A percentile compares a stretch with the other conserved stretches of the same genome.
Evolutionary conservation across 2,888 invertebrate genomes (phyloP).

Genomic region (Amblyjoppa fuscipennis): DNA sequence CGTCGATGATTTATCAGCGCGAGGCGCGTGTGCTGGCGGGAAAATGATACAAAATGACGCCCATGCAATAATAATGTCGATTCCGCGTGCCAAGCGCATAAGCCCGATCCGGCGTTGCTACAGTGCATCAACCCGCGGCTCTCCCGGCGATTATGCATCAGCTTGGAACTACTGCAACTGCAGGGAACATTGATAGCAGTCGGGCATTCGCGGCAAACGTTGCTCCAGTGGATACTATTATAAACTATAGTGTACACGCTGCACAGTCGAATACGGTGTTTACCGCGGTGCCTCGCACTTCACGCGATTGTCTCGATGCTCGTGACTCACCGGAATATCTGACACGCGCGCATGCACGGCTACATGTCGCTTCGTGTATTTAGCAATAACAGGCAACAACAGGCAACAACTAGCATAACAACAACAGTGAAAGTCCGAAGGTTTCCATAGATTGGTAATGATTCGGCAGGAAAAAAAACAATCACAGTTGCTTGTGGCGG

Average conservation of each 20-base stretch:
- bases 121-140: slow-evolving; percentile 40
- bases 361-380: neutral
- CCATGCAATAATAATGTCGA: slow-evolving; percentile 70
- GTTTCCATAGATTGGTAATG: neutral
- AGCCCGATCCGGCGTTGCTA: slow-evolving; percentile 27
- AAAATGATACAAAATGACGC: slow-evolving; percentile 83
- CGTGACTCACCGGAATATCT: slow-evolving; percentile 30
- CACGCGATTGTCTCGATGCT: slow-evolving; percentile 7
- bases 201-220: slow-evolving; percentile 38
- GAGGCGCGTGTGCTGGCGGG: slow-evolving; percentile 78
- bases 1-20: slow-evolving; percentile 82
- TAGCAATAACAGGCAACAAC: neutral
- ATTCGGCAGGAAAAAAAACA: neutral
- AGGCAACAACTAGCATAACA: neutral
- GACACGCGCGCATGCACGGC: slow-evolving; percentile 9
- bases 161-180: slow-evolving; percentile 54
- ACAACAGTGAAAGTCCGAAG: neutral
- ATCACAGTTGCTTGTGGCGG: neutral
- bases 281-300: slow-evolving; percentile 32
- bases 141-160: slow-evolving; percentile 43
- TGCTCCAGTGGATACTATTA: slow-evolving; percentile 56
- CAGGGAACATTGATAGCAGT: slow-evolving; percentile 59
- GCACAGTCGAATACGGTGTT: slow-evolving; percentile 33
- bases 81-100: slow-evolving; percentile 65
- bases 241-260: slow-evolving; percentile 29